phyloP scores from a whole-genome alignment of 2,113 vertebrate species.

The Crotalus helleri region DNA sequence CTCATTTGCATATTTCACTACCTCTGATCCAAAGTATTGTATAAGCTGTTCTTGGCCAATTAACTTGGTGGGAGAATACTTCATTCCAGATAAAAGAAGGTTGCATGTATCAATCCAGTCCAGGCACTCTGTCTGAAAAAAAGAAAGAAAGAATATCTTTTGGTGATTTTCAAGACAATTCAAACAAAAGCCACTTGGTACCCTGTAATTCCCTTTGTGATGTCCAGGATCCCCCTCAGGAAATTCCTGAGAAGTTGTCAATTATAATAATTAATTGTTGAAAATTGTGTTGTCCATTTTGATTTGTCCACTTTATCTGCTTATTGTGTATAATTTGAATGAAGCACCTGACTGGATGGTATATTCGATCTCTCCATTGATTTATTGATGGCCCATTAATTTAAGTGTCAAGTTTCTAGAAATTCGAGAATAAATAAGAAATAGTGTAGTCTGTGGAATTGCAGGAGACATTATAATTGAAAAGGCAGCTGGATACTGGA shows the following conservation, averaged over 20 bases:
- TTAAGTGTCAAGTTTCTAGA: neutral
- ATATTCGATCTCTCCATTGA: neutral
- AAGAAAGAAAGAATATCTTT: conserved; percentile 17
- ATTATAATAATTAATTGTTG: neutral
- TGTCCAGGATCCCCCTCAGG: neutral
- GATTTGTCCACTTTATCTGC: neutral
- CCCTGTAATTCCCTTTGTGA: neutral
- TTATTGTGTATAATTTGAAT: neutral
- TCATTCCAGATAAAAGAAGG: conserved; percentile 73
- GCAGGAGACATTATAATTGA: neutral
- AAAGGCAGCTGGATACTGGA: neutral
- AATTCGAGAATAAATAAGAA: neutral
- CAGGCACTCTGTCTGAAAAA: conserved; percentile 71
- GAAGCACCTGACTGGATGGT: neutral
- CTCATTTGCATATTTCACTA: conserved; percentile 4
- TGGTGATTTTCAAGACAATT: neutral
- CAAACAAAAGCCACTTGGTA: neutral
- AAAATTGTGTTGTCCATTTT: neutral
- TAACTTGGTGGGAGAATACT: conserved; percentile 51
- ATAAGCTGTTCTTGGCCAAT: conserved; percentile 45
- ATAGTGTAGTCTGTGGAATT: neutral
- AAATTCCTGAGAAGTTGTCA: neutral
- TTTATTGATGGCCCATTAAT: neutral
- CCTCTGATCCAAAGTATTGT: conserved; percentile 48
- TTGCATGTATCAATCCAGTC: conserved; percentile 76